Evolutionary conservation across 2,888 invertebrate genomes (phyloP).

Genomic region (Spicauda simplicius): DNA sequence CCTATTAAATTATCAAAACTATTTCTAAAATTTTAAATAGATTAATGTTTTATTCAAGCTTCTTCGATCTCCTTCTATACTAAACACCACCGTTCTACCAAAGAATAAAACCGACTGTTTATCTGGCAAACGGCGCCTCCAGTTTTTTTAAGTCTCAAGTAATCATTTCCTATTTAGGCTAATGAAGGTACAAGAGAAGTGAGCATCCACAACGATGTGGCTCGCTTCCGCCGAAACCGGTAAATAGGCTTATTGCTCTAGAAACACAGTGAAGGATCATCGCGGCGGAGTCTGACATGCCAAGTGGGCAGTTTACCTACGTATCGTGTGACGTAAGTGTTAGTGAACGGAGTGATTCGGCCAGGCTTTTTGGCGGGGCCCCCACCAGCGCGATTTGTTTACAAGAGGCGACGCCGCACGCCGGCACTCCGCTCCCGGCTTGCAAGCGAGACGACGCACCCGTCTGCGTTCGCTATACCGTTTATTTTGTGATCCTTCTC

Average conservation of each 20-base stretch:
- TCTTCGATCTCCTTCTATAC: too few relatives aligned
- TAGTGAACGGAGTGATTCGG: constrained; percentile 75
- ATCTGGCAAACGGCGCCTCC: neutral
- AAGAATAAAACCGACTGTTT: too few relatives aligned
- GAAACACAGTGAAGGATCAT: constrained; percentile 17
- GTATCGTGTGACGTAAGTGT: constrained; percentile 75
- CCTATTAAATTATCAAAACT: too few relatives aligned
- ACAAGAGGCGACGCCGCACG: constrained; percentile 73
- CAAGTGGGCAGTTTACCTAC: constrained; percentile 39
- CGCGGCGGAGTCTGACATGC: constrained; percentile 13
- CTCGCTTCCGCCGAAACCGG: constrained; percentile 18
- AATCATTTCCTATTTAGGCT: constrained; percentile 3
- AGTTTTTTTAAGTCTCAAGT: neutral
- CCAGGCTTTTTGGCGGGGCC: constrained; percentile 81
- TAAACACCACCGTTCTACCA: too few relatives aligned
- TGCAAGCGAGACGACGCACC: constrained; percentile 71
- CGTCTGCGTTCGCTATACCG: constrained; percentile 49
- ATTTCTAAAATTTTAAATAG: too few relatives aligned
- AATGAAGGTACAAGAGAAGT: neutral
- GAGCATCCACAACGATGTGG: constrained; percentile 12
- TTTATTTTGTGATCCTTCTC: constrained; percentile 60
- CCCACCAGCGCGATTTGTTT: constrained; percentile 81
- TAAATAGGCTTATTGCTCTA: constrained; percentile 16
- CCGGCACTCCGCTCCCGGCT: constrained; percentile 77
- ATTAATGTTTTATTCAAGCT: too few relatives aligned